These are phyloP conservation scores for Myocastor coypus DNA, from an alignment of 2,113 vertebrate species.

Conservation along the genomic window DNA sequence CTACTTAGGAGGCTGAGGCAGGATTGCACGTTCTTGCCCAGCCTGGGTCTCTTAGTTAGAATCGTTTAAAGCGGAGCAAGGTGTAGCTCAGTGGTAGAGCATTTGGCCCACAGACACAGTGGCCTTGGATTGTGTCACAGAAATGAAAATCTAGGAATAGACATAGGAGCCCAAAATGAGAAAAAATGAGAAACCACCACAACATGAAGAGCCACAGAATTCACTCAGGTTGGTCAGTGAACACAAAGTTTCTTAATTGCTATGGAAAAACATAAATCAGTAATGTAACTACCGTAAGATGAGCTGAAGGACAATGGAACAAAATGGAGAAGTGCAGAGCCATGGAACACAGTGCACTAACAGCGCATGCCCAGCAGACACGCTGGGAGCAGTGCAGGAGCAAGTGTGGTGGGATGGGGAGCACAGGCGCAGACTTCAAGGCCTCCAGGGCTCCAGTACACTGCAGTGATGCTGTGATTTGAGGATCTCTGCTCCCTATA, in stretches of 20 bases:
- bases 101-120: no score
- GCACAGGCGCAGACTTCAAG: no score
- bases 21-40: not conserved
- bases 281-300: not conserved
- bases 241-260: not conserved
- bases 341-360: not conserved
- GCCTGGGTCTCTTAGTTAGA: not conserved
- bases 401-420: not conserved
- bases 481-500: not conserved
- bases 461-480: not conserved
- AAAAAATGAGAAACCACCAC: not conserved
- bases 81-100: not conserved
- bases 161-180: not conserved
- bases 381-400: not conserved
- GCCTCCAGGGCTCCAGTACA: no score
- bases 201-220: not conserved
- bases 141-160: not conserved
- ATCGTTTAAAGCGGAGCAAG: not conserved
- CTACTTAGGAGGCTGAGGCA: not conserved
- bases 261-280: not conserved
- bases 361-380: not conserved
- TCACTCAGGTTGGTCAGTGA: not conserved
- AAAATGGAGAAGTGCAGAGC: conserved; percentile 8
- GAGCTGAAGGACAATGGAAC: not conserved
- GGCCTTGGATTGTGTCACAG: not conserved